Percentiles rank a stretch among this genome's conserved stretches.
phyloP scores from a whole-genome alignment of 2,113 vertebrate genomes.

The Catharus minimus region DNA sequence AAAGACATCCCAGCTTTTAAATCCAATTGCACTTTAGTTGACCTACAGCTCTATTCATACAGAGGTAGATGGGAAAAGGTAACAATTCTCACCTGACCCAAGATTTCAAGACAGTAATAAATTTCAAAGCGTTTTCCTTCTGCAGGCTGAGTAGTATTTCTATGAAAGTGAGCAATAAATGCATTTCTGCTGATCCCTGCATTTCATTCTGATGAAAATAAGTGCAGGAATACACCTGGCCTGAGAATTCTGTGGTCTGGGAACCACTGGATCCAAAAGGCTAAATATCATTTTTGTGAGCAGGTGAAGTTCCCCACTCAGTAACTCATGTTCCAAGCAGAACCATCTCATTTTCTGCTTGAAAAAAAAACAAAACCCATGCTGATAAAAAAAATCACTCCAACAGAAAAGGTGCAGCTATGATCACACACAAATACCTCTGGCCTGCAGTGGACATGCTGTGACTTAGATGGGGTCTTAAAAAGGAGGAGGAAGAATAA shows the following conservation, averaged over 20 bases:
- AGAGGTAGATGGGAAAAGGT: not conserved
- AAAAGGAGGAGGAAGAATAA: not conserved
- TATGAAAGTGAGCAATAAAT: not conserved
- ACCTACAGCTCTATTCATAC: not conserved
- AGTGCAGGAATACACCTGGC: not conserved
- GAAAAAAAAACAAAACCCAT: not conserved
- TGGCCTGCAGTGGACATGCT: not conserved
- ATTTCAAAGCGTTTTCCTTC: not conserved
- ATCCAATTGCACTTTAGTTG: constrained; percentile 1
- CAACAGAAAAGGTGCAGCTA: not conserved
- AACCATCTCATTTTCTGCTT: not conserved
- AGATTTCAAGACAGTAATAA: not conserved
- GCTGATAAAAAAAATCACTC: not conserved
- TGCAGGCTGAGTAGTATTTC: not conserved
- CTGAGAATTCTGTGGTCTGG: not conserved
- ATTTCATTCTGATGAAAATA: not conserved
- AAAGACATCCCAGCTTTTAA: not conserved
- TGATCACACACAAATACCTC: not conserved
- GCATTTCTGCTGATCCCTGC: not conserved
- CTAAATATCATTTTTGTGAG: not conserved
- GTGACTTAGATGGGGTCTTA: not conserved
- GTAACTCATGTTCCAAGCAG: not conserved
- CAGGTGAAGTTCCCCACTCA: not conserved
- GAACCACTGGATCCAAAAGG: not conserved
- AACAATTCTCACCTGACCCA: not conserved